Evolutionary conservation across 2,797 vertebrate genomes (phyloP).

Genomic region (Centropyge bicolor): DNA sequence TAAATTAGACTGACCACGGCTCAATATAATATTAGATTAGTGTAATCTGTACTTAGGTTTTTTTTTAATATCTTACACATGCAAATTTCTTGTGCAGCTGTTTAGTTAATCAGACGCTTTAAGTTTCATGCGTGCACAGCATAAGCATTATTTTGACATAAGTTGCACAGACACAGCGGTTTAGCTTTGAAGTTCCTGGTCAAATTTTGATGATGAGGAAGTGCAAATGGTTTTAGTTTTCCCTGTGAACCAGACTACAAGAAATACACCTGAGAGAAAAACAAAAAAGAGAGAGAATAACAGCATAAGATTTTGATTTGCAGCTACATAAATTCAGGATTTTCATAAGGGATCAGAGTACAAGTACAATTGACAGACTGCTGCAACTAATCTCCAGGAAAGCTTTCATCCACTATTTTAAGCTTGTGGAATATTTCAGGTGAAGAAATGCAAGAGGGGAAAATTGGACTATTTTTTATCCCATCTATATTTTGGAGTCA

Average conservation of each 20-base stretch:
- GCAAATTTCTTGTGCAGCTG: neutral
- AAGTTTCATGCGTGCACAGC: too few species aligned
- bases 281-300: slow-evolving; percentile 9
- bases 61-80: neutral
- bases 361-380: slow-evolving; percentile 62
- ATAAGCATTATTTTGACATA: too few species aligned
- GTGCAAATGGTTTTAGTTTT: neutral
- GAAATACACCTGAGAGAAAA: neutral
- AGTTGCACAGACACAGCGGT: too few species aligned
- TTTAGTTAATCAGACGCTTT: too few species aligned
- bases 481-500: slow-evolving; percentile 9
- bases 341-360: slow-evolving; percentile 51
- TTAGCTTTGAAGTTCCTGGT: too few species aligned
- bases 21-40: neutral
- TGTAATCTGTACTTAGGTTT: neutral
- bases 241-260: slow-evolving; percentile 6
- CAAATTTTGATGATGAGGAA: neutral
- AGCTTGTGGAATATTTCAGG: slow-evolving; percentile 54
- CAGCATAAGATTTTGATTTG: slow-evolving; percentile 22
- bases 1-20: neutral
- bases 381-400: slow-evolving; percentile 61
- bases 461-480: slow-evolving; percentile 23
- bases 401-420: slow-evolving; percentile 64
- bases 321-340: slow-evolving; percentile 48
- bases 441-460: slow-evolving; percentile 43